These are phyloP conservation scores for Cathartes aura DNA, from an alignment of 2,113 vertebrate genomes.

Conservation along the genomic window DNA sequence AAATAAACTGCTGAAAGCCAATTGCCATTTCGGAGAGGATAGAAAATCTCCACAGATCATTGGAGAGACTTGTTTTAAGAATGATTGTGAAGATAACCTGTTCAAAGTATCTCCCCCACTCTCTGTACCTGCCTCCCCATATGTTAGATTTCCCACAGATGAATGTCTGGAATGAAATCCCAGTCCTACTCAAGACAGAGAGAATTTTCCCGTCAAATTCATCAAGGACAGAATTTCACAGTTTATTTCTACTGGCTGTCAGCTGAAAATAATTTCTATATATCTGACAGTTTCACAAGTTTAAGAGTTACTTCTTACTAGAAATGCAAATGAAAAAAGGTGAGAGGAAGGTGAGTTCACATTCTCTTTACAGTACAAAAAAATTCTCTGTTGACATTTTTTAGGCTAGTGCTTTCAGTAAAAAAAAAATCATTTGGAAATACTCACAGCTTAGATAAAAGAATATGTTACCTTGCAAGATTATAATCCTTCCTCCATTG, in stretches of 20 bases:
- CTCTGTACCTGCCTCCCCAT: neutral
- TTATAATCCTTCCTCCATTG: neutral
- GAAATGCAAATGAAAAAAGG: neutral
- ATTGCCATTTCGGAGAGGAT: neutral
- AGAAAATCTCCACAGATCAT: neutral
- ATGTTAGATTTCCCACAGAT: neutral
- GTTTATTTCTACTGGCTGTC: neutral
- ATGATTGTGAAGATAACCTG: neutral
- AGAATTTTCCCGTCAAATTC: neutral
- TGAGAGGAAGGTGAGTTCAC: neutral
- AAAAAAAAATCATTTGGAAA: neutral
- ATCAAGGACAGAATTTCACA: neutral
- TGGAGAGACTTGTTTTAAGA: neutral
- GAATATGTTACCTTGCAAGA: neutral
- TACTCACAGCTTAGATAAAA: neutral
- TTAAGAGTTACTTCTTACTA: neutral
- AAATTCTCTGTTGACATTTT: neutral
- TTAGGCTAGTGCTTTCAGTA: neutral
- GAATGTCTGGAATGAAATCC: neutral
- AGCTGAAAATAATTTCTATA: neutral
- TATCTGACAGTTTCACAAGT: neutral
- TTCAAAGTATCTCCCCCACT: neutral
- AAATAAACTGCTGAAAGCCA: neutral
- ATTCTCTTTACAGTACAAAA: neutral
- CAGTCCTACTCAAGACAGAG: neutral